Evolutionary conservation across 2,888 invertebrate genomes (phyloP), one percentile per base, ranked within the genome.

Genomic region (Panopea generosa): DNA sequence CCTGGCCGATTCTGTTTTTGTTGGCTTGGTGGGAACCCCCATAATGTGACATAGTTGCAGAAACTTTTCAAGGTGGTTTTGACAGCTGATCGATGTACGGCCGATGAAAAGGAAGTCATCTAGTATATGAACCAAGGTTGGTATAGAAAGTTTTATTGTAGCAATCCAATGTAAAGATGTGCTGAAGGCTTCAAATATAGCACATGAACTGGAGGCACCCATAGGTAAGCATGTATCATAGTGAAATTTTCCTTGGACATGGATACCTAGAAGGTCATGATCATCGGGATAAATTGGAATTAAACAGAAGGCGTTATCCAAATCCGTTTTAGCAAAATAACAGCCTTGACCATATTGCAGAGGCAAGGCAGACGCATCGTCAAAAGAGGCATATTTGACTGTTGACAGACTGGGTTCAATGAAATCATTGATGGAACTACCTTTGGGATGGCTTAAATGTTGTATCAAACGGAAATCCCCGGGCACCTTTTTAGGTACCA

Each of bases 401-500:
- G 62, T 26, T 9, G 56, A 16, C 18, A 73, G n/a, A 2, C 2
- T 9, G 1, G 60, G 53, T 3, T 45, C 53, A 29, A 82, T 77
- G 29, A 29, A 63, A 29, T 77, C 75, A 63, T 77, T 77, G 9
- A 77, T 49, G 2, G 74, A 77, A 0, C 14, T 14, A 11, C 66
- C 67, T 20, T 53, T 26, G 14, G 72, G 77, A 43, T 27, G 62
- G 18, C 66, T 71, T 0, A 75, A 49, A 63, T 77, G 77, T 14
- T 77, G 82, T 16, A 77, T 77, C 0, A 82, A 47, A 2, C 82
- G 16, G 47, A 53, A 75, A 24, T 75, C 29, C 1, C 76, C 69
- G 0, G 47, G 50, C 20, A 38, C 45, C 26, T 74, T 81, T 47
- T 68, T 78, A 18, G 71, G 71, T 3, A 78, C 74, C 16, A 78